Evolutionary conservation across 2,797 vertebrate species (phyloP), one percentile per base, ranked within the genome.

Genomic region (Saxicola maurus): DNA sequence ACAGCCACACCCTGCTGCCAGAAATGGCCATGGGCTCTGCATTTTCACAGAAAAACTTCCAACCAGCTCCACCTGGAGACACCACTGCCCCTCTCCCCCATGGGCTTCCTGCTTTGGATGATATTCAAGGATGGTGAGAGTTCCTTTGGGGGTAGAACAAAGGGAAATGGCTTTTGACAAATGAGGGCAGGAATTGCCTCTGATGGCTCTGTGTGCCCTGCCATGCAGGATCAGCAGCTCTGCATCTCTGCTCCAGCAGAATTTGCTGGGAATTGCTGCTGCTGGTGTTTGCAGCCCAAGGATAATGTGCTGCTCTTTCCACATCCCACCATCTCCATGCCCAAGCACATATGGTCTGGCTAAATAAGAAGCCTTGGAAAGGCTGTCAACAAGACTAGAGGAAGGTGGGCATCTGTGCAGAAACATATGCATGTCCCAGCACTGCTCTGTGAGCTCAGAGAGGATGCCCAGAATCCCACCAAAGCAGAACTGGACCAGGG

Each of bases 341-440:
- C 94, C 93, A 66, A 85, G 90, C 93, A 69, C 93, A 92, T 94
- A 93, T 89, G 93, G 92, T 91, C 92, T 94, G 85, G 93, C 86
- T 92, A 83, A 90, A 80, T 14, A 75, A 91, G 94, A 91, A 94
- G 91, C 93, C 87, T 90, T 88, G 87, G 94, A 83, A 94, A 93
- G 82, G 92, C 91, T 95, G 90, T 92, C 89, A 91, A 87, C 87
- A 89, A 90, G 94, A 72, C 79, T n/a, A 56, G 89, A 42, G 94
- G 89, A 92, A 94, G 94, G 90, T 96, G 90, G 53, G 85, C 82
- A 91, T 94, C 93, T 94, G 92, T 83, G 91, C 92, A 81, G 89
- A 66, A 87, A 80, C 84, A 94, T 80, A 91, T 78, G 94, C 65
- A 38, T 19, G 61, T 23, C 86, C 91, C 81, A 43, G 91, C 28